Evolutionary conservation across 2,797 vertebrate genomes (phyloP).

Genomic region (Glyptemys insculpta): DNA sequence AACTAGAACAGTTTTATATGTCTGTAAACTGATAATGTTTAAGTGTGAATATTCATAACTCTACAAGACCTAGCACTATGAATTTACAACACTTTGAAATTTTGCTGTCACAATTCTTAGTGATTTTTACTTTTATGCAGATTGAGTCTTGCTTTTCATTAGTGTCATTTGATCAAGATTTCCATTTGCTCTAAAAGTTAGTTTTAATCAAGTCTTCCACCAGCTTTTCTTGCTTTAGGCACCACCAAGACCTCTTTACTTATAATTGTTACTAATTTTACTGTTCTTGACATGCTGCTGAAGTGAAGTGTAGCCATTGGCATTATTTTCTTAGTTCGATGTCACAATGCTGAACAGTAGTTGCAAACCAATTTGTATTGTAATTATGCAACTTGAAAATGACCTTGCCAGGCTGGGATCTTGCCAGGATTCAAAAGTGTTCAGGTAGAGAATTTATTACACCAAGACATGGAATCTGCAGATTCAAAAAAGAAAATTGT

Average conservation of each 20-base stretch:
- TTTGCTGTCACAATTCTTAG: not conserved
- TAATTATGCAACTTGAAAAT: constrained; percentile 54
- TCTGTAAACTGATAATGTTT: not conserved
- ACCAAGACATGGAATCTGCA: not conserved
- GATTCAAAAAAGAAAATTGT: not conserved
- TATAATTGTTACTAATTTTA: constrained; percentile 60
- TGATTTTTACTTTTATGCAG: not conserved
- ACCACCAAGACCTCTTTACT: constrained; percentile 5
- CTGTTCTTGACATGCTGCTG: constrained; percentile 53
- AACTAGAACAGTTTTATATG: not conserved
- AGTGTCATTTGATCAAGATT: not conserved
- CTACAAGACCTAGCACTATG: not conserved
- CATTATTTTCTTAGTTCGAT: constrained; percentile 57
- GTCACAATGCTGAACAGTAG: constrained; percentile 32
- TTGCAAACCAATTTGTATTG: constrained; percentile 64
- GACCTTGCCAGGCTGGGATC: constrained; percentile 29
- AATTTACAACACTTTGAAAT: not conserved
- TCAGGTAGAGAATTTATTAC: constrained; percentile 11
- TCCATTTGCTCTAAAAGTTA: not conserved
- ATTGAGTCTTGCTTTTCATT: not conserved
- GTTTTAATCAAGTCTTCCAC: constrained; percentile 27
- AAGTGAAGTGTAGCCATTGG: constrained; percentile 46
- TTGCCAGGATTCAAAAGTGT: constrained; percentile 30
- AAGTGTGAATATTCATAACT: not conserved
- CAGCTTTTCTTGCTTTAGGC: constrained; percentile 7